These are phyloP conservation scores for Copsychus sechellarum DNA, from an alignment of 2,113 vertebrate species.

Conservation along the genomic window DNA sequence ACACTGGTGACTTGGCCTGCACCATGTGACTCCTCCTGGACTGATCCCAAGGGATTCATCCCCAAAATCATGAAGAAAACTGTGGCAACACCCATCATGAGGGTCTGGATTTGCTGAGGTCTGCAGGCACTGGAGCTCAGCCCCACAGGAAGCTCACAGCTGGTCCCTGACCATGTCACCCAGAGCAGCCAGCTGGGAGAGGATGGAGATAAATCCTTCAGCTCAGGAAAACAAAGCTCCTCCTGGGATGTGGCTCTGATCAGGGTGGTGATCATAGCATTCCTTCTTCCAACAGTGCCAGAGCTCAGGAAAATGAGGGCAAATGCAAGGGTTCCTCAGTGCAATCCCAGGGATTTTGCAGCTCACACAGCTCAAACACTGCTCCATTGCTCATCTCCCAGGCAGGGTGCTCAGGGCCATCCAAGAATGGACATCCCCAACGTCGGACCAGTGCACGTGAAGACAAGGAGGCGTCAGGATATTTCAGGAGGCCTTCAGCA, in stretches of 20 bases:
- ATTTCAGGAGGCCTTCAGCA: background rate
- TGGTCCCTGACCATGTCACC: background rate
- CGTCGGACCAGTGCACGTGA: fast-evolving
- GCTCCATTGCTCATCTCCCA: fast-evolving
- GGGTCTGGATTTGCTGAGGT: background rate
- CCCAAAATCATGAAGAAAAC: background rate
- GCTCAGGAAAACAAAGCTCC: fast-evolving
- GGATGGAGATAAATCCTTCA: background rate
- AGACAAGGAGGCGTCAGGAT: fast-evolving
- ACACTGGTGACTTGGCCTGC: no score
- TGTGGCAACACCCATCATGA: background rate
- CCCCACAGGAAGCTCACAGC: background rate
- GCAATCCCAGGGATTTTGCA: background rate
- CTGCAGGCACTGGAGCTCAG: fast-evolving
- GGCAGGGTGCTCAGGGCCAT: background rate
- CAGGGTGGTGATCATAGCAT: background rate
- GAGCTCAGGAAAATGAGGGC: fast-evolving
- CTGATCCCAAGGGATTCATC: background rate
- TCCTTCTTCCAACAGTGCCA: fast-evolving
- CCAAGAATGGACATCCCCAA: fast-evolving
- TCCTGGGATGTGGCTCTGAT: background rate
- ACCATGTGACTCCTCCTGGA: background rate
- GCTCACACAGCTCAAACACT: fast-evolving
- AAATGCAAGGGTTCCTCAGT: background rate
- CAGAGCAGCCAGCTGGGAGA: background rate